phyloP scores from a whole-genome alignment of 2,888 invertebrate species.

The Allolobophora icterica region DNA sequence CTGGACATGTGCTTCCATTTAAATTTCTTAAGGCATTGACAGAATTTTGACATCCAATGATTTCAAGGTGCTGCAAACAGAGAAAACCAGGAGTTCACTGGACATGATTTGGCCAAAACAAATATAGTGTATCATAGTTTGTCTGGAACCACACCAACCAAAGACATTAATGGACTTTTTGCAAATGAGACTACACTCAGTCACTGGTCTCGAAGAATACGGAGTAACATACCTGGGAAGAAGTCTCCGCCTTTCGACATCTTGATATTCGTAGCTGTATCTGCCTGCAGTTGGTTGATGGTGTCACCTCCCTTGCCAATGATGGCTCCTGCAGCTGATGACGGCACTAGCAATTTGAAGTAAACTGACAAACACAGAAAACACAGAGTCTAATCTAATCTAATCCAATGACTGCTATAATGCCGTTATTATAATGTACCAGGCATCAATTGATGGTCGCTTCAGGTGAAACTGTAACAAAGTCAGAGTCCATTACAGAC shows the following conservation, averaged over 20 bases:
- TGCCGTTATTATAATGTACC: no score
- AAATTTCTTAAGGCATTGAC: neutral
- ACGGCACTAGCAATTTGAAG: slow-evolving; percentile 77
- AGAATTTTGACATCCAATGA: neutral
- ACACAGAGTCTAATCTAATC: neutral
- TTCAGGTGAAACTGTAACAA: no score
- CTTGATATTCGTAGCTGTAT: slow-evolving; percentile 94
- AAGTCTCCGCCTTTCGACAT: slow-evolving; percentile 99
- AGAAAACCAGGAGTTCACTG: neutral
- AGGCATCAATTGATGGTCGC: no score
- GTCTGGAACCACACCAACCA: neutral
- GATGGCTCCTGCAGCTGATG: slow-evolving; percentile 90
- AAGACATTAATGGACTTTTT: neutral
- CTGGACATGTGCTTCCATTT: neutral
- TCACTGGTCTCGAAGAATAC: neutral
- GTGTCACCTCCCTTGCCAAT: slow-evolving; percentile 99
- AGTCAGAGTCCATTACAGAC: no score
- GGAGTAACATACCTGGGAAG: slow-evolving; percentile 82
- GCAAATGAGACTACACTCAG: neutral
- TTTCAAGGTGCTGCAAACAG: no score
- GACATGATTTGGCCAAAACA: slow-evolving; percentile 2
- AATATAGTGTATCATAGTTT: neutral
- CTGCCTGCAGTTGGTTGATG: slow-evolving; percentile 95
- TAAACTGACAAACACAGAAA: slow-evolving; percentile 9
- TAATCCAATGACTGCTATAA: no score